Evolutionary conservation across 1,140 invertebrate species (phyloP).

Genomic region (Colletes gigas): DNA sequence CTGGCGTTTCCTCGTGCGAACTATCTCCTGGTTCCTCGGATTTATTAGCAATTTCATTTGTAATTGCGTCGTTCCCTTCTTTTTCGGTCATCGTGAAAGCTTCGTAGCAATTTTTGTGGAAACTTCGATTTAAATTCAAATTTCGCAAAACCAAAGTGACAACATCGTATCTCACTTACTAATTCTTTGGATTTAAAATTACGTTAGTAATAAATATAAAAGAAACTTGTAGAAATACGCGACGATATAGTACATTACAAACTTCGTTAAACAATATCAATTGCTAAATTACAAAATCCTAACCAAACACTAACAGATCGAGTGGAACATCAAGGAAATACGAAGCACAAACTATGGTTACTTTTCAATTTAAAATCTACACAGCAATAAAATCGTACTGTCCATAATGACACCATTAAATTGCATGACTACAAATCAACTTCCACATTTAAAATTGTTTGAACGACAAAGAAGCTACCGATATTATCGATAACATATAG

Average conservation of each 20-base stretch:
- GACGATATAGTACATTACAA: not conserved
- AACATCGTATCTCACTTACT: not conserved
- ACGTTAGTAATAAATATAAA: not conserved
- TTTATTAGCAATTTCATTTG: conserved; percentile 15
- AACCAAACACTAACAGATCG: not conserved
- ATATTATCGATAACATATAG: too few relatives aligned
- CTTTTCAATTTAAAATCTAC: too few relatives aligned
- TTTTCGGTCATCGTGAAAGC: conserved; percentile 19
- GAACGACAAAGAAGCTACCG: too few relatives aligned
- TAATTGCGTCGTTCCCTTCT: not conserved
- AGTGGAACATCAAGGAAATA: not conserved
- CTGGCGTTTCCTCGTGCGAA: conserved; percentile 57
- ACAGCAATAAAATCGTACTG: not conserved
- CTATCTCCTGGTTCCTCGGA: conserved; percentile 52
- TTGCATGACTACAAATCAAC: not conserved
- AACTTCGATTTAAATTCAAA: not conserved
- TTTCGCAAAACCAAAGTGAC: not conserved
- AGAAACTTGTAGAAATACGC: not conserved
- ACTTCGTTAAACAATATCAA: not conserved
- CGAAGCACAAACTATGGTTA: too few relatives aligned
- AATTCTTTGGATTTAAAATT: not conserved
- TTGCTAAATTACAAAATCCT: not conserved
- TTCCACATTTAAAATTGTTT: not conserved
- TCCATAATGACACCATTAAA: not conserved
- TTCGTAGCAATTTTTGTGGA: not conserved